phyloP scores from a whole-genome alignment of 2,888 invertebrate species.

The Galerucella pusilla region DNA sequence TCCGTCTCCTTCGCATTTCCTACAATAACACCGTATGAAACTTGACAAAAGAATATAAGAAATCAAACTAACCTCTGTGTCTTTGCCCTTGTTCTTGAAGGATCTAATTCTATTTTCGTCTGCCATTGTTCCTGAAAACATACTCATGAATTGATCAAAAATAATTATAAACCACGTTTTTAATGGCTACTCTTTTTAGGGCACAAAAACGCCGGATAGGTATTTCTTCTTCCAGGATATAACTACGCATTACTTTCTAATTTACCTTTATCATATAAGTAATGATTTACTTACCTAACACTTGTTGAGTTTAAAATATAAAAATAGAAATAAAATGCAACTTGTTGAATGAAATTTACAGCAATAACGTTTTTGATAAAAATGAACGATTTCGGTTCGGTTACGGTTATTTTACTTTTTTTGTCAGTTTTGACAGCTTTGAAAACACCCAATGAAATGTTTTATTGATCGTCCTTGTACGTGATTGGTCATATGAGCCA shows the following conservation, averaged over 20 bases:
- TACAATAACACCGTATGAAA: slow-evolving; percentile 56
- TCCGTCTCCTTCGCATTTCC: slow-evolving; percentile 91
- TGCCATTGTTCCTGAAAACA: slow-evolving; percentile 66
- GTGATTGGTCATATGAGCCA: slow-evolving; percentile 7
- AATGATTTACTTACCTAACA: slow-evolving; percentile 20
- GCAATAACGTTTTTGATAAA: slow-evolving; percentile 30
- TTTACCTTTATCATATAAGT: neutral
- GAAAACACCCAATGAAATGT: slow-evolving; percentile 41
- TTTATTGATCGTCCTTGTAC: slow-evolving; percentile 17
- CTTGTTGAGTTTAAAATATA: slow-evolving; percentile 17
- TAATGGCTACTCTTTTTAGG: slow-evolving; percentile 22
- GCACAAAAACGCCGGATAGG: slow-evolving; percentile 25
- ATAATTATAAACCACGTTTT: slow-evolving; percentile 23
- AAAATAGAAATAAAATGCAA: slow-evolving; percentile 25
- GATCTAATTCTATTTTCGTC: slow-evolving; percentile 75
- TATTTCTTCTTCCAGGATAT: neutral
- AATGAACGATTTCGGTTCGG: slow-evolving; percentile 44
- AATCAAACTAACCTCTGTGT: slow-evolving; percentile 72
- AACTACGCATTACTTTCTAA: slow-evolving; percentile 23
- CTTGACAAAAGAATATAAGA: neutral
- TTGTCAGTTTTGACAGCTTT: slow-evolving; percentile 42
- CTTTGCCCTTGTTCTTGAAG: slow-evolving; percentile 84
- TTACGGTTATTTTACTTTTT: slow-evolving; percentile 30
- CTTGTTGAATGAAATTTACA: slow-evolving; percentile 25
- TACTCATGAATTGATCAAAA: slow-evolving; percentile 11